Conservation (phyloP, 2,113 vertebrate species). For the Nesogale talazaci region DNA sequence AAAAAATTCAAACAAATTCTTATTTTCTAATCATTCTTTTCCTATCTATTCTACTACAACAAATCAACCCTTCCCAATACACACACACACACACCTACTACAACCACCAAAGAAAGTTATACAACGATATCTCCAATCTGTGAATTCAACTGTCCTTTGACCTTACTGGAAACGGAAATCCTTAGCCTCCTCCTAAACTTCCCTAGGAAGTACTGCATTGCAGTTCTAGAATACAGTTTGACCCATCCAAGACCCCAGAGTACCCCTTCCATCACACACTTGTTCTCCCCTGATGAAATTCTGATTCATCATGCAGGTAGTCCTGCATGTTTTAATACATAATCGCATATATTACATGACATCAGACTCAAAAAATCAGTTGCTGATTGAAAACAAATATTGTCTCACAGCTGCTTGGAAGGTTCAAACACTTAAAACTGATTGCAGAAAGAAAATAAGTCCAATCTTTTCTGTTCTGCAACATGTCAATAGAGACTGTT, state of each 20-base stretch:
- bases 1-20: background rate
- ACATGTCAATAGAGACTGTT: conserved; percentile 61
- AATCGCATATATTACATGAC: conserved; percentile 37
- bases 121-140: background rate
- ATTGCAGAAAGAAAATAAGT: conserved; percentile 51
- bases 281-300: background rate
- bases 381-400: conserved; percentile 71
- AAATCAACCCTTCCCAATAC: background rate
- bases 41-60: background rate
- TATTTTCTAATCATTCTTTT: background rate
- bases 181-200: background rate
- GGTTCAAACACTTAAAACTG: conserved; percentile 71
- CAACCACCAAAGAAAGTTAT: background rate
- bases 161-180: conserved; percentile 12
- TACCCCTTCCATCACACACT: background rate
- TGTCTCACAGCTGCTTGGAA: conserved; percentile 70
- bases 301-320: background rate
- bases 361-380: conserved; percentile 43
- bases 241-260: background rate
- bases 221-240: background rate
- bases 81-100: background rate
- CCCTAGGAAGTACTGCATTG: background rate
- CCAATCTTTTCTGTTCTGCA: conserved; percentile 64
- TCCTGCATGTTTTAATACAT: background rate
- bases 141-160: background rate